These are phyloP conservation scores for Carcharodon carcharias DNA, from an alignment of 2,797 vertebrate genomes.

Conservation along the genomic window DNA sequence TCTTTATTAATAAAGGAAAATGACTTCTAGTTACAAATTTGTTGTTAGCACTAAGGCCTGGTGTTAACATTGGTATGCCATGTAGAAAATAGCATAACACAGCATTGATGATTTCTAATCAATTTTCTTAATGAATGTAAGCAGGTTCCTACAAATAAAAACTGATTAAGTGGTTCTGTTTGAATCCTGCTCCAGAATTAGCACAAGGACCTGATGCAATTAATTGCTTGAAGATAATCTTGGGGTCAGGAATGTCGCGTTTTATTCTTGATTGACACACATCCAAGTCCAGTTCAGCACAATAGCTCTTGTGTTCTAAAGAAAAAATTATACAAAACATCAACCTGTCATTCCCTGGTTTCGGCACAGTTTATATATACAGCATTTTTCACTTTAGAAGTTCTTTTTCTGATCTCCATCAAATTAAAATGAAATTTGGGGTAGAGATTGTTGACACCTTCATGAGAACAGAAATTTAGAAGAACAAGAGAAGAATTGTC, in stretches of 20 bases:
- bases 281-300: slow-evolving; percentile 48
- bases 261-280: neutral
- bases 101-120: neutral
- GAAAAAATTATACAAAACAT: slow-evolving; percentile 28
- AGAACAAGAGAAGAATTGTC: neutral
- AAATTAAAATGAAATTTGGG: neutral
- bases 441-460: neutral
- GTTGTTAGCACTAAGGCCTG: neutral
- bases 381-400: neutral
- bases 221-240: neutral
- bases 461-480: neutral
- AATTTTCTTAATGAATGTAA: neutral
- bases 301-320: slow-evolving; percentile 37
- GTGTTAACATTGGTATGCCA: neutral
- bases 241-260: neutral
- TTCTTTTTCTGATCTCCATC: neutral
- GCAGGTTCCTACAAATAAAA: neutral
- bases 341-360: slow-evolving; percentile 32
- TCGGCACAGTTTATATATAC: neutral
- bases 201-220: neutral
- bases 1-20: neutral
- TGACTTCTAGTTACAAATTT: neutral
- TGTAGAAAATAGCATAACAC: neutral
- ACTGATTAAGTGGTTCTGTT: neutral
- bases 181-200: neutral